Percentiles rank a stretch among this genome's conserved stretches.
These are phyloP conservation scores for Chaetorhynchus papuensis DNA, from an alignment of 2,113 vertebrate species.

Conservation along the genomic window DNA sequence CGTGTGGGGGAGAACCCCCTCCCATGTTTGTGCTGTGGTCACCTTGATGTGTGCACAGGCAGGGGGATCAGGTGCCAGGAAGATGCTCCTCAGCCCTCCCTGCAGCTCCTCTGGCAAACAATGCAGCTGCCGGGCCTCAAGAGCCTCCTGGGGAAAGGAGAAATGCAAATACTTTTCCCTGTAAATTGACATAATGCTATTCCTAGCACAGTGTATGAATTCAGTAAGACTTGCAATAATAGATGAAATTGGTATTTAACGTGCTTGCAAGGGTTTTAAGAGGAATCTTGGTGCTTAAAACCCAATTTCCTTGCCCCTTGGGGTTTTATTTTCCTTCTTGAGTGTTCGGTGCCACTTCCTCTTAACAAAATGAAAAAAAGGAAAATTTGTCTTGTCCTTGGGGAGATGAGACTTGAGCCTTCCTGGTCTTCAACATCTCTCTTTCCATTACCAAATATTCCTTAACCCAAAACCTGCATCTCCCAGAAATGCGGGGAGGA, in stretches of 20 bases:
- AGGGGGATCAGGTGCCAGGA: not conserved
- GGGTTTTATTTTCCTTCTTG: not conserved
- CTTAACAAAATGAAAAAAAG: not conserved
- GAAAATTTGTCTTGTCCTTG: not conserved
- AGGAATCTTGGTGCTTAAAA: not conserved
- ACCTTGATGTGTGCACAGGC: fast-evolving
- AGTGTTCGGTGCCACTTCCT: not conserved
- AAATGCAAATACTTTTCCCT: not conserved
- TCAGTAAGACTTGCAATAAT: not conserved
- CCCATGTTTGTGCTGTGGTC: not conserved
- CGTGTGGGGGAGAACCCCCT: not conserved
- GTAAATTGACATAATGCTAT: not conserved
- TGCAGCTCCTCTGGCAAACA: not conserved
- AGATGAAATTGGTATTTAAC: not conserved
- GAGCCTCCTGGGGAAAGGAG: not conserved
- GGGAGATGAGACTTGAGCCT: not conserved
- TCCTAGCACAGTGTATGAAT: not conserved
- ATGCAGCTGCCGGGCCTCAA: not conserved
- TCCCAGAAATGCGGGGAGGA: not conserved
- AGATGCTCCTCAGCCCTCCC: not conserved
- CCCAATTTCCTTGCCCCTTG: not conserved
- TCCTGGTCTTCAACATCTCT: not conserved
- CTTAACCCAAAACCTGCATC: not conserved
- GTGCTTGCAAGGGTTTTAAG: not conserved
- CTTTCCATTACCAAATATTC: not conserved